These are phyloP conservation scores for Puma concolor DNA, from an alignment of 2,113 vertebrate genomes.

Conservation along the genomic window DNA sequence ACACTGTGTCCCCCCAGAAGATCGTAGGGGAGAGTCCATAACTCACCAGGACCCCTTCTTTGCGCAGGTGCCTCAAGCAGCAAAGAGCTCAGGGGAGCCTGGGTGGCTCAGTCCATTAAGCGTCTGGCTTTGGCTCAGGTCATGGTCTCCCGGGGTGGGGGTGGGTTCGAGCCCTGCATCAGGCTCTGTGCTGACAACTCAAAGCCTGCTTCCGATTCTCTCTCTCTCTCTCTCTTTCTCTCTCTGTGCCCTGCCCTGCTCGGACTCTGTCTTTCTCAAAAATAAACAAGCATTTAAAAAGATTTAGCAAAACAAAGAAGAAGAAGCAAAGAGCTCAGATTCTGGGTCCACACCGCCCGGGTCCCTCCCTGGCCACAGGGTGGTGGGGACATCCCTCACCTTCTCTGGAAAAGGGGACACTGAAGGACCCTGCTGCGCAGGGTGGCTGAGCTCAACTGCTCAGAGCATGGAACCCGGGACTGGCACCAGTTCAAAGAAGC, in stretches of 20 bases:
- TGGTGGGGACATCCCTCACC: neutral
- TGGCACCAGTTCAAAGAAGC: fast-evolving
- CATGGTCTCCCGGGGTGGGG: too few species aligned
- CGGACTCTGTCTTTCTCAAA: too few species aligned
- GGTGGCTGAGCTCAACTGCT: neutral
- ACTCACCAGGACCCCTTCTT: neutral
- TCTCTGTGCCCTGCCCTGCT: too few species aligned
- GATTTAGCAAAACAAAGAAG: too few species aligned
- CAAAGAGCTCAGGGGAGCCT: neutral
- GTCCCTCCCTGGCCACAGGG: neutral
- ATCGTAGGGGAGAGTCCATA: neutral
- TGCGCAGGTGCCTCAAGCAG: fast-evolving
- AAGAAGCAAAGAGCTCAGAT: neutral
- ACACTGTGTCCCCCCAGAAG: fast-evolving
- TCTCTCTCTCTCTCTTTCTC: too few species aligned
- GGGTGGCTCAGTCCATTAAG: too few species aligned
- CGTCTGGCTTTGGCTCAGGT: too few species aligned
- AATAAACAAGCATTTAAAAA: too few species aligned
- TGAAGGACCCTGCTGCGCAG: too few species aligned
- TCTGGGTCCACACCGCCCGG: fast-evolving
- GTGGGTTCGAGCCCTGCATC: too few species aligned
- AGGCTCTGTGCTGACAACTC: too few species aligned
- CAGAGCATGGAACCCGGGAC: fast-evolving
- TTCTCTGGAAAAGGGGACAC: neutral
- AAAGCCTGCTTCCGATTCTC: too few species aligned